These are phyloP conservation scores for Lasioglossum malachurum DNA, from an alignment of 2,888 invertebrate genomes.

Conservation along the genomic window DNA sequence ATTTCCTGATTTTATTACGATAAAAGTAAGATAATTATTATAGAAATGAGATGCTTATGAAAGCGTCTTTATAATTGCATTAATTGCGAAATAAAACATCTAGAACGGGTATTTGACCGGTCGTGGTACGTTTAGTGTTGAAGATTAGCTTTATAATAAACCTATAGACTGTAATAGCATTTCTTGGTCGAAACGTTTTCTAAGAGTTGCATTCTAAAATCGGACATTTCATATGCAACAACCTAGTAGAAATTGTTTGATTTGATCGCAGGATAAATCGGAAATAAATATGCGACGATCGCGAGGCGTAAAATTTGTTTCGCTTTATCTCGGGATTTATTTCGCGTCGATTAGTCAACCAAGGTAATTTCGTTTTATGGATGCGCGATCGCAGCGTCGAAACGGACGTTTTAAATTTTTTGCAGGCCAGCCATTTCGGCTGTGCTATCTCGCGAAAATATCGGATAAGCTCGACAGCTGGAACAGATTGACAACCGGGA, in stretches of 20 bases:
- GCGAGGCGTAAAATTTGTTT: neutral
- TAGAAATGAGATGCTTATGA: too few species aligned
- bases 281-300: neutral
- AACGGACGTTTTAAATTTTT: slow-evolving; percentile 1
- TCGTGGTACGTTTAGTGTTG: too few species aligned
- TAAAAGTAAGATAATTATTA: too few species aligned
- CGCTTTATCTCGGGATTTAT: neutral
- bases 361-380: slow-evolving; percentile 3
- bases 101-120: too few species aligned
- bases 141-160: too few species aligned
- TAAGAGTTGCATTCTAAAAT: too few species aligned
- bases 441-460: slow-evolving; percentile 17
- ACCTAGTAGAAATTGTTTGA: neutral
- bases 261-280: neutral
- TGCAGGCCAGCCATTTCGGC: slow-evolving; percentile 3
- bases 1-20: too few species aligned
- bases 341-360: neutral
- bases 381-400: neutral
- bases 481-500: slow-evolving; percentile 42
- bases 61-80: too few species aligned
- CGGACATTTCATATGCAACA: too few species aligned
- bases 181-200: too few species aligned
- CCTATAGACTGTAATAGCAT: too few species aligned
- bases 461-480: slow-evolving; percentile 13
- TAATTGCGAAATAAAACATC: too few species aligned